Evolutionary conservation across 2,797 vertebrate genomes (phyloP).

Genomic region (Paguma larvata): DNA sequence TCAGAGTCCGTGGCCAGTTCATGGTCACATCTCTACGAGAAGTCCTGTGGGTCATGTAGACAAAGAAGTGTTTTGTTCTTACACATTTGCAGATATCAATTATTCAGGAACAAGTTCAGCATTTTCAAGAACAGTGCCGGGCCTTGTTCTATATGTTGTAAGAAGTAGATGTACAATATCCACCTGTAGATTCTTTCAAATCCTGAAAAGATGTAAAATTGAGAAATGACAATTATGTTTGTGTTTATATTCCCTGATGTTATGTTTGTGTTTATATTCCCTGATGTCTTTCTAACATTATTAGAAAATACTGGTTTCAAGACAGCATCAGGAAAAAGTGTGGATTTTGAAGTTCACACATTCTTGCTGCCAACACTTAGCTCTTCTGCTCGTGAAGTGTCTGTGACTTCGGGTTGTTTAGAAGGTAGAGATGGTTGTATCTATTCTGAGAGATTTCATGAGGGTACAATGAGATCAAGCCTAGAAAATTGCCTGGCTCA

Average conservation of each 20-base stretch:
- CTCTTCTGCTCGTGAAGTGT: background rate
- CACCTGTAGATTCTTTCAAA: background rate
- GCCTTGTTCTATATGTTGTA: background rate
- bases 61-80: background rate
- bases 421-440: background rate
- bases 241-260: background rate
- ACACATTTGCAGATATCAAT: background rate
- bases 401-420: background rate
- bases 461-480: background rate
- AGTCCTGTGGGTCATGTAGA: background rate
- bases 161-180: background rate
- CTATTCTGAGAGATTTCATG: background rate
- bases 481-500: background rate
- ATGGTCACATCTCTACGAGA: background rate
- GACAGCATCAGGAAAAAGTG: background rate
- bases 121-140: conserved; percentile 42
- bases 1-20: background rate
- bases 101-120: background rate
- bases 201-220: background rate
- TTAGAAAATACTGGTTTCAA: background rate
- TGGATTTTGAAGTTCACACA: background rate
- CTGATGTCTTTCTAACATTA: background rate
- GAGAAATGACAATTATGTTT: background rate
- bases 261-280: background rate
- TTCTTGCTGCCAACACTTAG: background rate